These are phyloP conservation scores for Elaeidobius kamerunicus DNA, from an alignment of 2,888 invertebrate species.

Conservation along the genomic window DNA sequence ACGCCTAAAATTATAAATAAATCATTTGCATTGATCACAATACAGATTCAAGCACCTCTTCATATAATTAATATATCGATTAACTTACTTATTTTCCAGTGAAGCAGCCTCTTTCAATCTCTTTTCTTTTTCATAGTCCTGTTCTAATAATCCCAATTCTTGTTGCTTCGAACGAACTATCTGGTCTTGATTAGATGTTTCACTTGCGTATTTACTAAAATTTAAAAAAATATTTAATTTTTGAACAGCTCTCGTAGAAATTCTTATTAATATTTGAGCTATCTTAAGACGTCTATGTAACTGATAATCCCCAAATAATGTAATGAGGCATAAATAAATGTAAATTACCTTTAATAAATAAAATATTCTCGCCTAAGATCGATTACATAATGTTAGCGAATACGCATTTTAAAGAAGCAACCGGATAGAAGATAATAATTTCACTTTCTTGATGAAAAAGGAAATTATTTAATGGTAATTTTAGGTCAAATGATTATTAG, in stretches of 20 bases:
- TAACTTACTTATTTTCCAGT: constrained; percentile 56
- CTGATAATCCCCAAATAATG: too few relatives aligned
- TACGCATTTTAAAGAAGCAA: constrained; percentile 11
- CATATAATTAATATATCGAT: constrained; percentile 11
- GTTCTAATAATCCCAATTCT: constrained; percentile 57
- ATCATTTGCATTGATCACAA: neutral
- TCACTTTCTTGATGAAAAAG: constrained; percentile 9
- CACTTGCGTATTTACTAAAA: constrained; percentile 41
- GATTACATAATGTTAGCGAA: too few relatives aligned
- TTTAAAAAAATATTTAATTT: constrained; percentile 13
- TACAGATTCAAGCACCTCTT: neutral
- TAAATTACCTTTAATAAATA: too few relatives aligned
- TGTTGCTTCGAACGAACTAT: constrained; percentile 52
- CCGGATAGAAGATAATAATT: constrained; percentile 8
- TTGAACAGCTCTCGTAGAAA: too few relatives aligned
- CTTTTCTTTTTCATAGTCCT: constrained; percentile 57
- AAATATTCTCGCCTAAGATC: too few relatives aligned
- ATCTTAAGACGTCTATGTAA: too few relatives aligned
- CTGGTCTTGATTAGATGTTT: constrained; percentile 52
- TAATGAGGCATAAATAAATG: too few relatives aligned
- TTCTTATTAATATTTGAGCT: too few relatives aligned
- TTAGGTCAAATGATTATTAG: neutral
- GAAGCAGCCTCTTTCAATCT: constrained; percentile 59
- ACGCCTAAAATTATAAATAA: constrained; percentile 50
- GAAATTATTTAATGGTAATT: constrained; percentile 1